phyloP scores from a whole-genome alignment of 2,113 vertebrate species.

The Oreochromis aureus region DNA sequence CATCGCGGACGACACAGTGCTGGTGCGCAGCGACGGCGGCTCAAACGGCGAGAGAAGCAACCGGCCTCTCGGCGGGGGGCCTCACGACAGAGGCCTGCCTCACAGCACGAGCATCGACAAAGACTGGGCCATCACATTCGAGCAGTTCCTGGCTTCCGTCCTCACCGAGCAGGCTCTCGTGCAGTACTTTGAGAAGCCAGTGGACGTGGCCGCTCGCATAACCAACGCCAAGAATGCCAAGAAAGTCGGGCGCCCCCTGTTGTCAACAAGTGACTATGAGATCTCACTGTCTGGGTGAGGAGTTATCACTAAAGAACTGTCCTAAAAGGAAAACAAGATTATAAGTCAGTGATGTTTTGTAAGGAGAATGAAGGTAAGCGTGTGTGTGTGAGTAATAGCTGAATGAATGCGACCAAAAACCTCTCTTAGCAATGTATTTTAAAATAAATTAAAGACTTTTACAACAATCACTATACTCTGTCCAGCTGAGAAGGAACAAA shows the following conservation, averaged over 20 bases:
- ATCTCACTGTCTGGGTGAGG: conserved; percentile 89
- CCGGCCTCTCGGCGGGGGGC: background rate
- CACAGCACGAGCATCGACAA: conserved; percentile 86
- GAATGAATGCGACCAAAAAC: conserved; percentile 48
- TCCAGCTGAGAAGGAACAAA: conserved; percentile 1
- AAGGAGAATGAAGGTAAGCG: conserved; percentile 3
- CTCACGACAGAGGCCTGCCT: conserved; percentile 62
- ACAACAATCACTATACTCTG: conserved; percentile 44
- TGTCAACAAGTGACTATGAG: conserved; percentile 89
- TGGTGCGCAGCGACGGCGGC: conserved; percentile 74
- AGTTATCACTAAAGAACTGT: conserved; percentile 22
- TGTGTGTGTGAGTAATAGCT: conserved; percentile 19
- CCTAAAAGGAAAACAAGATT: background rate
- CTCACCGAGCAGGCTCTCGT: conserved; percentile 92
- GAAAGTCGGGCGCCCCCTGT: conserved; percentile 80
- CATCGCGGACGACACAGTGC: conserved; percentile 89
- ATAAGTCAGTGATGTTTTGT: conserved; percentile 9
- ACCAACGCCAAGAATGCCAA: conserved; percentile 88
- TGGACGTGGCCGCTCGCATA: conserved; percentile 83
- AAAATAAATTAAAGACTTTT: conserved; percentile 53
- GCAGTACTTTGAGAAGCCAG: conserved; percentile 91
- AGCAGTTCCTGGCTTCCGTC: conserved; percentile 94
- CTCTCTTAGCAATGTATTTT: conserved; percentile 47
- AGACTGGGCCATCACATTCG: conserved; percentile 97
- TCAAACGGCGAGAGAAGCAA: background rate